Conservation (phyloP, 1,140 invertebrate genomes). For the Orchestia grillus region DNA sequence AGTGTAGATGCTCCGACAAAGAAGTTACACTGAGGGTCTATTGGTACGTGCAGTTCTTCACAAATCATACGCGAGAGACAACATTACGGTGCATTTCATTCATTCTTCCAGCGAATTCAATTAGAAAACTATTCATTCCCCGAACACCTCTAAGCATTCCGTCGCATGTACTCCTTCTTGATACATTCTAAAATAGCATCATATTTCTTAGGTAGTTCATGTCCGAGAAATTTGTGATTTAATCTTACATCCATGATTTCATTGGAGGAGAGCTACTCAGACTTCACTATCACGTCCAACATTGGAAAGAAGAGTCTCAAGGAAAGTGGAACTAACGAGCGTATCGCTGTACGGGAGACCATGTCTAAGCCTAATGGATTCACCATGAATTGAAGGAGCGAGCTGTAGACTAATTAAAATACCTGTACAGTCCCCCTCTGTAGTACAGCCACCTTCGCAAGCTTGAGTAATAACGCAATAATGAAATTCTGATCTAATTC, state of each 20-base stretch:
- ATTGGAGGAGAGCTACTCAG: neutral
- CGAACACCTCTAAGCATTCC: neutral
- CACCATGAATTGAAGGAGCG: slow-evolving; percentile 6
- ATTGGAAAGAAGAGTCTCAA: neutral
- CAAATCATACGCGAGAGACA: no score
- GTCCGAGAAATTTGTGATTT: neutral
- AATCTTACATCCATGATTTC: neutral
- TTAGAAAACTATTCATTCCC: neutral
- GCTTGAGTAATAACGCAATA: neutral
- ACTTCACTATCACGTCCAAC: neutral
- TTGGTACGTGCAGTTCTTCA: no score
- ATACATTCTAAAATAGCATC: neutral
- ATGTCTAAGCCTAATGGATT: slow-evolving; percentile 47
- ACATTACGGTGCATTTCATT: no score
- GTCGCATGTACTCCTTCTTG: neutral
- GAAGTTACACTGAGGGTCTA: no score
- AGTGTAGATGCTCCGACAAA: no score
- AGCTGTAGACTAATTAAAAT: neutral
- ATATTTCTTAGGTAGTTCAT: neutral
- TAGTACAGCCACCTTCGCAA: neutral
- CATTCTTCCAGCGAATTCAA: neutral
- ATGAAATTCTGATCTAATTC: neutral
- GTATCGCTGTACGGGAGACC: slow-evolving; percentile 45
- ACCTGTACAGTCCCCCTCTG: neutral
- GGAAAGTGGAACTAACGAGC: slow-evolving; percentile 44